A percentile compares a stretch with the other conserved stretches of the same genome.
phyloP scores from a whole-genome alignment of 2,888 invertebrate species.

The Theristus sp. region DNA sequence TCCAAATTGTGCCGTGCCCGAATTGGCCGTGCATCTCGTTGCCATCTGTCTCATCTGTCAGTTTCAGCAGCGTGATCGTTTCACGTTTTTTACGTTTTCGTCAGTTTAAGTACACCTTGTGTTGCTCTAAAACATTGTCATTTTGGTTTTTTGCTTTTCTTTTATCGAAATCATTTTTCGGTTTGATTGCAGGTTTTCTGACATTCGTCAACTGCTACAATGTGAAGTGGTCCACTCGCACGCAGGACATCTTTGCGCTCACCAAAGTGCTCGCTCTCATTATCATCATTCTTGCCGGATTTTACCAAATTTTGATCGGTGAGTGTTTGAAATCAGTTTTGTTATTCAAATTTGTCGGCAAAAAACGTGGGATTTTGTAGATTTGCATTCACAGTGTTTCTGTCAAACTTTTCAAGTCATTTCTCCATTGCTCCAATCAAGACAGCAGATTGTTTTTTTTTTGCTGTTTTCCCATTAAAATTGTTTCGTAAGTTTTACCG shows the following conservation, averaged over 20 bases:
- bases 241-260: constrained; percentile 68
- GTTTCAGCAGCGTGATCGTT: constrained; percentile 7
- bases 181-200: constrained; percentile 47
- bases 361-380: too few relatives aligned
- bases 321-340: too few relatives aligned
- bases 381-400: too few relatives aligned
- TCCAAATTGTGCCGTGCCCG: constrained; percentile 37
- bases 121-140: too few relatives aligned
- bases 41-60: constrained; percentile 46
- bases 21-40: constrained; percentile 57
- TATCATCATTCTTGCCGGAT: constrained; percentile 47
- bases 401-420: too few relatives aligned
- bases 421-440: too few relatives aligned
- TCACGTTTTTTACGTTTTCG: neutral
- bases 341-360: too few relatives aligned
- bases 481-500: too few relatives aligned
- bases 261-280: constrained; percentile 64
- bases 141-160: neutral
- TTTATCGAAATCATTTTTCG: neutral
- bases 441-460: too few relatives aligned
- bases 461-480: too few relatives aligned
- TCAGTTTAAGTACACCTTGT: too few relatives aligned
- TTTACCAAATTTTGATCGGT: neutral
- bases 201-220: constrained; percentile 74
- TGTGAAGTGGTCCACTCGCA: constrained; percentile 68